Percentiles rank a stretch among this genome's conserved stretches.
Conservation (phyloP, 1,140 invertebrate species). For the Ephestia elutella region DNA sequence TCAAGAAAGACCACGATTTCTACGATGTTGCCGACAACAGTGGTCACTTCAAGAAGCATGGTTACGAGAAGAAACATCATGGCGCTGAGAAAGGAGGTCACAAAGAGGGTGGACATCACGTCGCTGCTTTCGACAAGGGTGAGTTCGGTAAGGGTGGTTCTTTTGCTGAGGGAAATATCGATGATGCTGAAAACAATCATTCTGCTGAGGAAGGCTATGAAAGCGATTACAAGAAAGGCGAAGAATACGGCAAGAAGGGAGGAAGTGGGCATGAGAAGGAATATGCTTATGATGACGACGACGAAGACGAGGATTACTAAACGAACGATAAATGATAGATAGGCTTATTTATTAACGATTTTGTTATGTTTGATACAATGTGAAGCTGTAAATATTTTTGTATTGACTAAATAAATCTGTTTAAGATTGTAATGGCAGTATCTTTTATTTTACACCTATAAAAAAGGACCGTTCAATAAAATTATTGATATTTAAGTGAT, state of each 20-base stretch:
- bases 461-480: too few relatives aligned
- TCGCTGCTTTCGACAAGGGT: slow-evolving; percentile 68
- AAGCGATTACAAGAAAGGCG: slow-evolving; percentile 44
- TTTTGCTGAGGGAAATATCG: slow-evolving; percentile 68
- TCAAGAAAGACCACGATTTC: slow-evolving; percentile 83
- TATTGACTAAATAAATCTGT: slow-evolving; percentile 37
- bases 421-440: slow-evolving; percentile 9
- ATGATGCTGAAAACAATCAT: slow-evolving; percentile 66
- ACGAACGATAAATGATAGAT: slow-evolving; percentile 34
- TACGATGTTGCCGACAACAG: slow-evolving; percentile 81
- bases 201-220: slow-evolving; percentile 50
- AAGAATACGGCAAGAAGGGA: slow-evolving; percentile 50
- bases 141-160: slow-evolving; percentile 71
- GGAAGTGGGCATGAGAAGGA: slow-evolving; percentile 45
- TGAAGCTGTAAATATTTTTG: slow-evolving; percentile 47
- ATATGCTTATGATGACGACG: slow-evolving; percentile 43
- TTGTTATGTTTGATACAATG: slow-evolving; percentile 67
- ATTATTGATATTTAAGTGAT: too few relatives aligned
- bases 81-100: slow-evolving; percentile 72
- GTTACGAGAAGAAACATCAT: slow-evolving; percentile 69
- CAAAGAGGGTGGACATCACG: slow-evolving; percentile 72
- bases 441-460: background rate
- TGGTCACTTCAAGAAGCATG: slow-evolving; percentile 79
- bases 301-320: slow-evolving; percentile 41
- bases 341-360: slow-evolving; percentile 45